Base-by-base conservation (phyloP, 2,888 invertebrate genomes). In the Trisateles emortualis region DNA sequence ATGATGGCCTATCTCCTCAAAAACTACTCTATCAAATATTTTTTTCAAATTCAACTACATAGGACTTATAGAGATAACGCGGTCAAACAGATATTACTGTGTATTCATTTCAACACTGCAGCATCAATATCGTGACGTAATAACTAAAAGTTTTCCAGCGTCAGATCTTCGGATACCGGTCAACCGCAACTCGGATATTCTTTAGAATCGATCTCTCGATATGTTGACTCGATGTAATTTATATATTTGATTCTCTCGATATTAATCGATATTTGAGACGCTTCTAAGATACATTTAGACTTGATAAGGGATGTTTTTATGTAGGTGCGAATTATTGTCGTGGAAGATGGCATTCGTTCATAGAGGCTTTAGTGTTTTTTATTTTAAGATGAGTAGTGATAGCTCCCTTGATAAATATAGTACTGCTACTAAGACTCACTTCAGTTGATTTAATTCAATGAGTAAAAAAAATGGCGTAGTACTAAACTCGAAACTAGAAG, bases 231-330 rank as follows among this genome's bases (percentile, higher is more conserved):
- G 54, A 30, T 69, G 80, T 79, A 78, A 83, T 84, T 84, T 83
- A 84, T 81, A 79, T 78, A 79, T 76, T 71, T 75, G 80, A 80
- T 79, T 76, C 72, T 68, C 72, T 69, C 59, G 79, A 83, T 85
- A 83, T 80, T 81, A 83, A 83, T 86, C 81, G 83, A 78, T 81
- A 83, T 78, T 78, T 74, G 79, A 79, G 78, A 76, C 77, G 72
- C 72, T 72, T 72, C 79, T 72, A 68, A 77, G 72, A 74, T 78
- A 70, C 53, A 68, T 71, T 42, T 51, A 60, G 42, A 56, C 39
- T 16, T 40, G 70, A 64, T 68, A 63, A 61, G 35, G 35, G 11
- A 19, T 49, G 38, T 43, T 59, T 49, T 33, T 30, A 16, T 6
- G 58, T 51, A 61, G 39, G 45, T 36, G 59, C 61, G 59, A 50